Evolutionary conservation across 1,140 invertebrate species (phyloP).

Genomic region (Prorops nasuta): DNA sequence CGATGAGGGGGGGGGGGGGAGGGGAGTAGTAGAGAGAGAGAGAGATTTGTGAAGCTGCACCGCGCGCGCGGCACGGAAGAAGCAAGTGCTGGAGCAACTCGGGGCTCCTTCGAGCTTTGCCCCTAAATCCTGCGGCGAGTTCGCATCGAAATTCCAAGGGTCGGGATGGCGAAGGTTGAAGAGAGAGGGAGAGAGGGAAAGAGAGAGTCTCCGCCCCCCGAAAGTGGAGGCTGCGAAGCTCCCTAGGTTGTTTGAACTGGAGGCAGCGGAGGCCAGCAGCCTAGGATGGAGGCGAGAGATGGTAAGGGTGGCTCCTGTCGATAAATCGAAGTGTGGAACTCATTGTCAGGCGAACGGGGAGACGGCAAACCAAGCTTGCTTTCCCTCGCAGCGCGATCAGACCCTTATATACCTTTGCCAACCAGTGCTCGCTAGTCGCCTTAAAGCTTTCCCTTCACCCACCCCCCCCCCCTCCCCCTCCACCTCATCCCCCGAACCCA

Average conservation of each 20-base stretch:
- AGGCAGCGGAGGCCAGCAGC: too few relatives aligned
- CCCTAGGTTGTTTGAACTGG: too few relatives aligned
- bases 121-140: conserved; percentile 5
- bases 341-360: not conserved
- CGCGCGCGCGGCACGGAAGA: not conserved
- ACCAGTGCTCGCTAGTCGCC: too few relatives aligned
- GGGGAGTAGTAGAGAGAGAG: not conserved
- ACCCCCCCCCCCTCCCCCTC: not conserved
- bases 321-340: conserved; percentile 4
- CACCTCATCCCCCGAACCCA: not conserved
- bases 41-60: too few relatives aligned
- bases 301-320: not conserved
- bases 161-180: not conserved
- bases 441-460: not conserved
- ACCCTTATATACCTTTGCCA: not conserved
- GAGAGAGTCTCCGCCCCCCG: not conserved
- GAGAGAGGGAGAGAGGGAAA: not conserved
- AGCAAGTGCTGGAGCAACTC: not conserved
- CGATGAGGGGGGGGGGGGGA: not conserved
- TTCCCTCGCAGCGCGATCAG: not conserved
- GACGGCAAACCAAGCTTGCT: not conserved
- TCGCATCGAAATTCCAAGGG: conserved; percentile 5
- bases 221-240: too few relatives aligned
- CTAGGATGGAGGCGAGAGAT: too few relatives aligned
- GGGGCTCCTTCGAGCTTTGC: too few relatives aligned